phyloP scores from a whole-genome alignment of 2,113 vertebrate genomes.

The Sylvia atricapilla region DNA sequence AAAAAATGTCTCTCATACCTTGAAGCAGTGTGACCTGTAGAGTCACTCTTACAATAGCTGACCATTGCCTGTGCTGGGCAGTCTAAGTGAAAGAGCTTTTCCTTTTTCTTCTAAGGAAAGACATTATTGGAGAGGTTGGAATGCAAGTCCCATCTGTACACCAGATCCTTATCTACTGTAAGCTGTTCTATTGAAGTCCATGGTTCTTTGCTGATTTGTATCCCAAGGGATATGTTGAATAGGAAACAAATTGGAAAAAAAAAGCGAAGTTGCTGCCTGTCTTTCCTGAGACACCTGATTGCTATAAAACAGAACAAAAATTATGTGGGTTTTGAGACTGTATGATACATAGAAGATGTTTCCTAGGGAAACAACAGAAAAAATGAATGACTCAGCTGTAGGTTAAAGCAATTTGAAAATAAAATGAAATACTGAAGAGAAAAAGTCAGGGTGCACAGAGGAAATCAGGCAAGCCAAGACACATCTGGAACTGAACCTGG shows the following conservation, averaged over 20 bases:
- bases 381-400: neutral
- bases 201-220: neutral
- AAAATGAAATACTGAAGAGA: neutral
- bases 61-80: neutral
- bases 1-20: neutral
- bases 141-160: neutral
- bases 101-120: neutral
- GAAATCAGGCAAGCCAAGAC: neutral
- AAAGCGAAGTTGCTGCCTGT: neutral
- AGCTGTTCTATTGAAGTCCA: neutral
- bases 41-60: neutral
- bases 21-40: neutral
- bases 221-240: neutral
- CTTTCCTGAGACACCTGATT: neutral
- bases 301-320: neutral
- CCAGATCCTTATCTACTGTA: neutral
- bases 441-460: neutral
- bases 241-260: neutral
- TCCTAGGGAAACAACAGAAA: neutral
- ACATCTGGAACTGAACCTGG: neutral
- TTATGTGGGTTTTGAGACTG: neutral
- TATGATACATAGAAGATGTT: neutral
- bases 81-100: neutral
- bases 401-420: neutral
- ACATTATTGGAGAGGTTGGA: neutral